Percentiles rank a stretch among this genome's conserved stretches.
These are phyloP conservation scores for Atherinosoma microstoma DNA, from an alignment of 2,797 vertebrate genomes.

Conservation along the genomic window DNA sequence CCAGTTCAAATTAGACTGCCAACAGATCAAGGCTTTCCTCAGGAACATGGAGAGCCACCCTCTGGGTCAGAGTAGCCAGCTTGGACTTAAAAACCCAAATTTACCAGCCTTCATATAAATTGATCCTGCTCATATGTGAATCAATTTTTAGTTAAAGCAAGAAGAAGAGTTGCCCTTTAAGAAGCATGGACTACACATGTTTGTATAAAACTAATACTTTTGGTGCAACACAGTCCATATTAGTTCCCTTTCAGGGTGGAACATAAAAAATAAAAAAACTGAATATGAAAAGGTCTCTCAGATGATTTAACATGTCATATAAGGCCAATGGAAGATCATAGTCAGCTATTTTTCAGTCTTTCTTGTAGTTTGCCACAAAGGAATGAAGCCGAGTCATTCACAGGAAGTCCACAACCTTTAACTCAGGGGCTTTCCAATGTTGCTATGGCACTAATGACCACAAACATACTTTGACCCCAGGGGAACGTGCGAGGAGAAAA, in stretches of 20 bases:
- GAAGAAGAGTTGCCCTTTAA: neutral
- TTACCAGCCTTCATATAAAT: neutral
- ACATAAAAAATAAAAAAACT: neutral
- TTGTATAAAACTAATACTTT: neutral
- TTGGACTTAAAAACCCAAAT: neutral
- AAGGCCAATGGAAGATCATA: constrained; percentile 48
- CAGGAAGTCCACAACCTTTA: constrained; percentile 47
- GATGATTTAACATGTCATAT: constrained; percentile 32
- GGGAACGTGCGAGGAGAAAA: constrained; percentile 35
- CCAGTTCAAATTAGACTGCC: neutral
- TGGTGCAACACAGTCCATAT: neutral
- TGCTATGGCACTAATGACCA: constrained; percentile 57
- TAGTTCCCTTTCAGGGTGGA: neutral
- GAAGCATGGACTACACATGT: neutral
- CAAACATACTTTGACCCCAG: constrained; percentile 55
- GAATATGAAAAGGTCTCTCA: constrained; percentile 7
- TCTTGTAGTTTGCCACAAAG: constrained; percentile 17
- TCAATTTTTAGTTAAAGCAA: neutral
- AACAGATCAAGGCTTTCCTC: neutral
- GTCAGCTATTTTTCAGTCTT: constrained; percentile 7
- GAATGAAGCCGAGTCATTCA: constrained; percentile 12
- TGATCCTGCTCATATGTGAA: neutral
- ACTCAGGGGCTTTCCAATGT: constrained; percentile 61
- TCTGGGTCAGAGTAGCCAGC: neutral
- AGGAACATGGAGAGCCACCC: neutral